Base-by-base conservation (phyloP, 1,140 invertebrate genomes). In the Telenomus remus region DNA sequence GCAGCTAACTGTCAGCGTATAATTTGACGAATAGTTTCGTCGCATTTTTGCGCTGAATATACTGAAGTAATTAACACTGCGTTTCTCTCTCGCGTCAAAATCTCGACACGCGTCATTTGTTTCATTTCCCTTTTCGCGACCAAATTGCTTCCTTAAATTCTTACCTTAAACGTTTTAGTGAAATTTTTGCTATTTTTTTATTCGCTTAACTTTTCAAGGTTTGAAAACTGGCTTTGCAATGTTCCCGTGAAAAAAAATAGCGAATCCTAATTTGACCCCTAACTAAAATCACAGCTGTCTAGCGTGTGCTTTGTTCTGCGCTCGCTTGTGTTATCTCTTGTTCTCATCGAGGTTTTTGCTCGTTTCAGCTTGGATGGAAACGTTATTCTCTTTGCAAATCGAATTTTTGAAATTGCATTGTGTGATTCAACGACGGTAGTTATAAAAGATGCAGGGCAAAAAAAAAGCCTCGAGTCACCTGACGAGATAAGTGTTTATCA, bases 21-120 rank as follows among this genome's bases (percentile, higher is more conserved):
- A 53, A 53, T 53, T 19, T 37, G n/a, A 51, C 11, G 33, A 51
- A 51, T 37, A 35, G 12, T 48, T 37, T 69, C 48, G 10, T 53
- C 44, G 33, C 49, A 7, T 12, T 51, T 53, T 42, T 37, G 14
- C 1, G 19, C 19, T 27, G 19, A 27, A 27, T 27, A 27, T 27
- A 27, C 19, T 27, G n/a, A n/a, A n/a, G 19, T 27, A 27, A 27
- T 27, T 27, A 27, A 27, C 19, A 27, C 19, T 27, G 19, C 19
- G 19, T 3, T 27, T 27, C 19, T 27, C 19, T 27, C 19, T 27
- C 19, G 19, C 19, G 1, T 27, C 19, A 27, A 27, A 27, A 27
- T 27, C 19, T 27, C 6, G 19, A 27, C 19, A 27, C 19, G 19
- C 19, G 19, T 27, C 19, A 27, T 27, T 27, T 27, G 19, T 27